A percentile compares a stretch with the other conserved stretches of the same genome.
phyloP scores from a whole-genome alignment of 2,888 invertebrate species.

The Ophion costatus region DNA sequence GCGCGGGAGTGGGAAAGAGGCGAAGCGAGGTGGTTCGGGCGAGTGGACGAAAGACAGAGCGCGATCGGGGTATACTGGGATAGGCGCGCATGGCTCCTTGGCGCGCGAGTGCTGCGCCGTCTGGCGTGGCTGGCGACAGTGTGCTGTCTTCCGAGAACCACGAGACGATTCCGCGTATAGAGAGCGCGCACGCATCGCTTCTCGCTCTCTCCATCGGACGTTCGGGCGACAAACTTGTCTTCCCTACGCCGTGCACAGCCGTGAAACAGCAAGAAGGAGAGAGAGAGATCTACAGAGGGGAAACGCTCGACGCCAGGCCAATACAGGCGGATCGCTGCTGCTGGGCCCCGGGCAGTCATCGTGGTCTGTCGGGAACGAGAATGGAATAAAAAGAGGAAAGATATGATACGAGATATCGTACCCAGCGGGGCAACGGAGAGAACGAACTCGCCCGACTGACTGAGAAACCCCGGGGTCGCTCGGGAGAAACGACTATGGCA shows the following conservation, averaged over 20 bases:
- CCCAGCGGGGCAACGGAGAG: neutral
- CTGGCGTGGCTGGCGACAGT: conserved; percentile 83
- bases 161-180: conserved; percentile 83
- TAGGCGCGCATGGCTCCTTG: conserved; percentile 46
- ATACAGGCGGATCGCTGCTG: conserved; percentile 36
- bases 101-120: conserved; percentile 81
- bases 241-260: conserved; percentile 59
- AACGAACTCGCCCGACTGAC: neutral
- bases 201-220: conserved; percentile 27
- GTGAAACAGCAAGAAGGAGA: conserved; percentile 60
- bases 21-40: conserved; percentile 23
- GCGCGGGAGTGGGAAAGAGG: conserved; percentile 52
- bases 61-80: conserved; percentile 45
- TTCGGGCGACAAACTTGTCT: conserved; percentile 30
- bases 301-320: conserved; percentile 42
- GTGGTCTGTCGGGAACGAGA: conserved; percentile 35
- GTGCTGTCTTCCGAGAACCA: conserved; percentile 82
- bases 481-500: no score
- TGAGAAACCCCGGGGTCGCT: no score
- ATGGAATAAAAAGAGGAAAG: conserved; percentile 21
- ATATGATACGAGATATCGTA: conserved; percentile 45
- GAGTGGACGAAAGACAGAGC: conserved; percentile 55
- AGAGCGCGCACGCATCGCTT: conserved; percentile 74
- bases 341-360: conserved; percentile 37
- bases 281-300: conserved; percentile 11